Evolutionary conservation across 2,113 vertebrate species (phyloP).

Genomic region (Gopherus evgoodei): DNA sequence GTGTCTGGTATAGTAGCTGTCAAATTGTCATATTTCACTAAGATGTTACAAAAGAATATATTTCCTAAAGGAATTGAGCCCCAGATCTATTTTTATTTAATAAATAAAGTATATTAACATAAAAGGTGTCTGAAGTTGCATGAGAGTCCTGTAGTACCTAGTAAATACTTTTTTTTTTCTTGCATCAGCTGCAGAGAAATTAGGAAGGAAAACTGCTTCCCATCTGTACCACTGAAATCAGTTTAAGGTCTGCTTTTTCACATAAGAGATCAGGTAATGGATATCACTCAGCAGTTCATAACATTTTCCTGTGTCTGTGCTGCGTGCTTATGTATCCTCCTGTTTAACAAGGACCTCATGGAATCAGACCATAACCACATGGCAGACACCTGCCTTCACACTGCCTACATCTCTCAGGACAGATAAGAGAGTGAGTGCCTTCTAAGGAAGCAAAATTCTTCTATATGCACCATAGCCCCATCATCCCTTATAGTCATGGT

Average conservation of each 20-base stretch:
- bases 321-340: neutral
- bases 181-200: slow-evolving; percentile 41
- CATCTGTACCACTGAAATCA: slow-evolving; percentile 34
- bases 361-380: too few species aligned
- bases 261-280: neutral
- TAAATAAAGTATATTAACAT: neutral
- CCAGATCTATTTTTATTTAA: neutral
- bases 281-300: neutral
- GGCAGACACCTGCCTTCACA: too few species aligned
- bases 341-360: neutral
- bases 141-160: neutral
- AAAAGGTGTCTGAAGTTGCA: neutral
- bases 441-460: neutral
- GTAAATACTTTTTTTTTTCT: slow-evolving; percentile 37
- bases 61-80: neutral
- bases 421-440: neutral
- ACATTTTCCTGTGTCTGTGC: neutral
- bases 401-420: too few species aligned
- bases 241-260: neutral
- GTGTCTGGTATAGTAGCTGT: neutral
- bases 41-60: neutral
- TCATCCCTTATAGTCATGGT: neutral
- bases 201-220: slow-evolving; percentile 41
- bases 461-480: neutral
- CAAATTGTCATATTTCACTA: neutral